Evolutionary conservation across 2,797 vertebrate genomes (phyloP), one percentile per base, ranked within the genome.

Genomic region (Podarcis lilfordi): DNA sequence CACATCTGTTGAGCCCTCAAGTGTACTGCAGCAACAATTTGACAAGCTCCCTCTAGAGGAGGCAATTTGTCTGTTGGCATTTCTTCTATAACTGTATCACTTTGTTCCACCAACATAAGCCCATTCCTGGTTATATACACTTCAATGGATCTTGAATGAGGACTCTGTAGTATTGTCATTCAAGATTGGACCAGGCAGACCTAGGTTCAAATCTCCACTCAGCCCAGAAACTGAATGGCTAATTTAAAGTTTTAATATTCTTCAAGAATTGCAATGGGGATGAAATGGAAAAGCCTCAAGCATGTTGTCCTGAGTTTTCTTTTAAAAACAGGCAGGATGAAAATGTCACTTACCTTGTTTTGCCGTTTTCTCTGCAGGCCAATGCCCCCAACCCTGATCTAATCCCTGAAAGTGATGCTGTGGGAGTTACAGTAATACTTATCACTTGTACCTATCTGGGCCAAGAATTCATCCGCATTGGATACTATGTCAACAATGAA

Each of bases 401-500:
- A 89, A 99, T 99, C 83, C 98, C 98, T 0, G 98, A 99, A 94
- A 98, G 97, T 0, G 98, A 99, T 90, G 98, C 98, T 0, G 98
- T 99, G 64, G 98, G 98, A 32, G 98, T 99, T 78, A 99, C 98
- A 0, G 98, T 99, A 11, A 98, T 98, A 88, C 97, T 99, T 27
- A 98, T 99, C 86, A 99, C 98, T 83, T 99, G 98, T 94, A 99
- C 98, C 0, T 99, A 99, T 94, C 97, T 97, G 5, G 98, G 97
- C 59, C 98, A 99, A 91, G 98, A 99, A 94, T 99, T 99, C 92
- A 98, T 99, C 90, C 98, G 98, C 23, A 98, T 99, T 7, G 98
- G 98, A 71, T 99, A 99, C 93, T 99, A 99, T 11, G 98, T 99
- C 84, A 99, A 98, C 96, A 99, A 99, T 43, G 98, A 99, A 95